Evolutionary conservation across 2,888 invertebrate genomes (phyloP), one percentile per base, ranked within the genome.

Genomic region (Stegophylla sp.): DNA sequence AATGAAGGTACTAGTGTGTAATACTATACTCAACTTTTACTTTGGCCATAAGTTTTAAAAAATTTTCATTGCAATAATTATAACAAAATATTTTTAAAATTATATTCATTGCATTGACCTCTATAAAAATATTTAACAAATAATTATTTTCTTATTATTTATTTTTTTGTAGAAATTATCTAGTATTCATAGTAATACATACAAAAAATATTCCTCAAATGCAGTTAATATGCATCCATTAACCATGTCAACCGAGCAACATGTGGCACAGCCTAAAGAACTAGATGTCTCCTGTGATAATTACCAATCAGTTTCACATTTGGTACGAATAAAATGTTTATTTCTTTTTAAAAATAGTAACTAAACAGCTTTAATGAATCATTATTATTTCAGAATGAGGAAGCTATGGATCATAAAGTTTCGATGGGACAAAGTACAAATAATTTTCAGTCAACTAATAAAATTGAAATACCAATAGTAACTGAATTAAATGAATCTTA

Each of bases 141-240:
- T n/a, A n/a, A n/a, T n/a, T n/a, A n/a, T n/a, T n/a, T n/a, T n/a
- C n/a, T n/a, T 20, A 71, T 51, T 69, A 5, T 15, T 63, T 61
- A 59, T 41, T 75, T 53, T 41, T 26, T 59, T 77, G 23, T 61
- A 79, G 79, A 79, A 79, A 63, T 51, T 79, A 34, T 79, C 79
- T 15, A 79, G 79, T 79, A 79, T 79, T 3, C 79, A 79, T 48
- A 77, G 3, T 28, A 77, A 66, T 69, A 69, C 77, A 1, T 79
- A 79, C 23, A 71, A 79, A 71, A 71, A 71, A 51, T 71, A 61
- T 61, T 71, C 59, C 17, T 59, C 79, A n/a, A 79, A 79, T 63
- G 45, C 23, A 34, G 20, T 48, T 34, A 79, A 71, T 79, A 13
- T 66, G 9, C 69, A 77, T 45, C 28, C 67, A 59, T 66, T 75